phyloP scores from a whole-genome alignment of 2,113 vertebrate genomes.

The Tachycineta bicolor region DNA sequence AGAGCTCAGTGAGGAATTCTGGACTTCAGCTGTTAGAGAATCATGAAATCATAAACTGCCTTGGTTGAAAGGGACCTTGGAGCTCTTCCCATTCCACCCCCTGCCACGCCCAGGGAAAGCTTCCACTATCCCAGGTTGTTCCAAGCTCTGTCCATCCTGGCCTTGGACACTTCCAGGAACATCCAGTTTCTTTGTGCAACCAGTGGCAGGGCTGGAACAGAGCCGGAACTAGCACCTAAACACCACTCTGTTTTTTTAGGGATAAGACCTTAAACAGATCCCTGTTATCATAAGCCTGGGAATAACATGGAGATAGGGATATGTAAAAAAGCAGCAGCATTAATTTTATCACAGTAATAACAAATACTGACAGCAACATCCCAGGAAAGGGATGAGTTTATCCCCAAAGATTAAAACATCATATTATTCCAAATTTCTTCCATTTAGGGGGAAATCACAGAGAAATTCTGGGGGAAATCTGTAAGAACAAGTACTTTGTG shows the following conservation, averaged over 20 bases:
- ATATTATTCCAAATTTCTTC: neutral
- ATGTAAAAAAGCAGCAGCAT: neutral
- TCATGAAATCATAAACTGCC: neutral
- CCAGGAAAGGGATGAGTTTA: neutral
- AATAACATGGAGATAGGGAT: accelerated
- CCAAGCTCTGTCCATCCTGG: neutral
- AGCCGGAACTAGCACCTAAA: neutral
- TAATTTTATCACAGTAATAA: neutral
- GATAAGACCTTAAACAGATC: neutral
- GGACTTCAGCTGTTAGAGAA: neutral
- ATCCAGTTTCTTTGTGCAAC: neutral
- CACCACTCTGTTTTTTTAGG: neutral
- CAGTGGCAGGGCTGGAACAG: neutral
- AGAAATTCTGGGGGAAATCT: neutral
- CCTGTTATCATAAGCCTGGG: no score
- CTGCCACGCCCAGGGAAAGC: neutral
- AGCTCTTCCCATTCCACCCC: no score
- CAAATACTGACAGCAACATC: neutral
- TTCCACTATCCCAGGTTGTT: neutral
- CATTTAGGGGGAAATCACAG: neutral
- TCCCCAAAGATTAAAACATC: neutral
- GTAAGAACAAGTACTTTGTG: neutral
- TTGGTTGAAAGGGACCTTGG: neutral
- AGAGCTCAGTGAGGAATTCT: neutral
- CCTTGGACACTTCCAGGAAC: neutral